phyloP scores from a whole-genome alignment of 2,797 vertebrate genomes.

The Lagocephalus sceleratus region DNA sequence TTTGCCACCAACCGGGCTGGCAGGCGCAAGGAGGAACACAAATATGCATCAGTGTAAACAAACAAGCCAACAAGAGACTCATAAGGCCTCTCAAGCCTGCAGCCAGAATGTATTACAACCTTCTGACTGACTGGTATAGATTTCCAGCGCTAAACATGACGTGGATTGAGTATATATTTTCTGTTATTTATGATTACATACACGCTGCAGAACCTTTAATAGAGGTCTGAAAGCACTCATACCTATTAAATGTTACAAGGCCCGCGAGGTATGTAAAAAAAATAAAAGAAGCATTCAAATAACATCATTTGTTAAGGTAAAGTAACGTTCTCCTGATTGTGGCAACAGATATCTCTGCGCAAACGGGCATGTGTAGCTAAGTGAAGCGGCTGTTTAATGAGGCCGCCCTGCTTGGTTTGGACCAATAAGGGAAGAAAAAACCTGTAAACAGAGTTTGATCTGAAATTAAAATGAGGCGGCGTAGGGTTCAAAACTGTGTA shows the following conservation, averaged over 20 bases:
- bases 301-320: no score
- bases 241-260: no score
- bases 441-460: not conserved
- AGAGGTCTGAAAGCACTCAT: no score
- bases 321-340: no score
- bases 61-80: constrained; percentile 18
- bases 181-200: not conserved
- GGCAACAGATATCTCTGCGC: no score
- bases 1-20: constrained; percentile 48
- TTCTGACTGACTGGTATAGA: constrained; percentile 18
- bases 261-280: no score
- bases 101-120: constrained; percentile 13
- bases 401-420: no score
- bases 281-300: no score
- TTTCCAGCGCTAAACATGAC: not conserved
- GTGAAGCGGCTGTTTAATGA: no score
- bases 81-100: constrained; percentile 5
- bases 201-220: not conserved
- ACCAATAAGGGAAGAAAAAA: not conserved
- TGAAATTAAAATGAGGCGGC: constrained; percentile 14
- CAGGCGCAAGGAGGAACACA: constrained; percentile 9
- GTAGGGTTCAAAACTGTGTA: not conserved
- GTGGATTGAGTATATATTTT: not conserved
- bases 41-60: constrained; percentile 28
- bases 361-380: no score